phyloP scores from a whole-genome alignment of 30 jellyfish, hydroid and myxozoan genomes.

The Haliclystus octoradiatus region DNA sequence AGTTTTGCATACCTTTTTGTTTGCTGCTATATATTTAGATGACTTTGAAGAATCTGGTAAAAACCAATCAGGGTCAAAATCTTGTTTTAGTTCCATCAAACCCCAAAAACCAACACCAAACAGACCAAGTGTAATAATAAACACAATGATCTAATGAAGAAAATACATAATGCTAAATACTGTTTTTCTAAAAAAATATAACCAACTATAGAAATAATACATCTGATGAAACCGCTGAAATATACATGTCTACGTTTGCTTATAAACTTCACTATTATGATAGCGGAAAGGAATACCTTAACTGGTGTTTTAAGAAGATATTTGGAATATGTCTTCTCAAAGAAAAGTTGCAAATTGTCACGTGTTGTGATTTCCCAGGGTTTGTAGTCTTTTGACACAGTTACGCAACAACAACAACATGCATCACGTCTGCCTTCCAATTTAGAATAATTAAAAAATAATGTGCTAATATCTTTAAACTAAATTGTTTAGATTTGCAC shows the following conservation, averaged over 20 bases:
- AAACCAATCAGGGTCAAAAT: slow-evolving; percentile 67
- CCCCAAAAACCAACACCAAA: slow-evolving; percentile 67
- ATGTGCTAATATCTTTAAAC: too few relatives aligned
- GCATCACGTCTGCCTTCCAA: slow-evolving; percentile 43
- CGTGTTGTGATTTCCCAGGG: slow-evolving; percentile 41
- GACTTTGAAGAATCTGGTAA: too few relatives aligned
- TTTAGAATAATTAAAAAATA: slow-evolving; percentile 8
- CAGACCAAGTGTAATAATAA: slow-evolving; percentile 45
- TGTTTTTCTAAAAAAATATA: too few relatives aligned
- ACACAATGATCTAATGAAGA: slow-evolving; percentile 14
- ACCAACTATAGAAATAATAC: too few relatives aligned
- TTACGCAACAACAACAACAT: slow-evolving; percentile 70
- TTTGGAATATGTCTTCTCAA: slow-evolving; percentile 36
- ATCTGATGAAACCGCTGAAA: too few relatives aligned
- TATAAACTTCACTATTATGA: too few relatives aligned
- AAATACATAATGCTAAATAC: too few relatives aligned
- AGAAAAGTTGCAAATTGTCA: slow-evolving; percentile 37
- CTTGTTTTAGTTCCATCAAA: slow-evolving; percentile 28
- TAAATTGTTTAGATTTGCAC: not conserved
- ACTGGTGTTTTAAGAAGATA: slow-evolving; percentile 33
- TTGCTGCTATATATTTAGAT: too few relatives aligned
- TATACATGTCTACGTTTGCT: too few relatives aligned
- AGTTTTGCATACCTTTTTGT: too few relatives aligned
- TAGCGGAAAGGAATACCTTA: too few relatives aligned
- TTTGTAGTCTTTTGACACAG: slow-evolving; percentile 16